Base-by-base conservation (phyloP, 2,797 vertebrate genomes). In the Sphaeramia orbicularis region DNA sequence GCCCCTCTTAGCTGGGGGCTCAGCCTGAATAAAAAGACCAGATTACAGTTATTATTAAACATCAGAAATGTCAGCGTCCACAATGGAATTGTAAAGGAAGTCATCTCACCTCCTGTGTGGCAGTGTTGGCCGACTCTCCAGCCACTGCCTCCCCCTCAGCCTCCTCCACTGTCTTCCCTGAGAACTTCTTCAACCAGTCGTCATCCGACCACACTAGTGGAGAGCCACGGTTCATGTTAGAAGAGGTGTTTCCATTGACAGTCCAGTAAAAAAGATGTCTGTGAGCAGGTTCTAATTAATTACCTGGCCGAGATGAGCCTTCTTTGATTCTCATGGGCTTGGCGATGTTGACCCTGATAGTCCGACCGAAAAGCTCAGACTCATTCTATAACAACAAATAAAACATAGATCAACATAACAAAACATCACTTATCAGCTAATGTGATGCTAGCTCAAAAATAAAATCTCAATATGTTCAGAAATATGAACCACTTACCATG, bases 321-420 rank as follows among this genome's bases (percentile, higher is more conserved):
- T 99, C 97, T 72, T 99, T 99, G 88, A 99, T 97, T 78, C 97
- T 92, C 97, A 99, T 99, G 5, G 98, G 98, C 49, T 99, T 99
- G 76, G 98, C 98, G 10, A 97, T 95, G 90, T 99, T 99, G 73
- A 99, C 98, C 0, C 97, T 94, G 78, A 99, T 95, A 0, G 98
- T 99, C 71, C 98, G 93, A 45, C 98, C 98, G 42, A 99, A 99
- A 58, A 99, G 95, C 89, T 99, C 98, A 0, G 96, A 96, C 59
- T 98, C 96, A 0, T 96, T 98, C 96, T 96, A 6, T 53, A 4
- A 53, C 15, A 43, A 1, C 19, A 11, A 35, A 18, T 7, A 47
- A n/a, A 56, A 41, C 11, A 32, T 21, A 47, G 7, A 67, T 56
- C 0, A 64, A 64, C 4, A 58, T 44, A 2, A 58, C 21, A 44